phyloP scores from a whole-genome alignment of 92 coral and sea anemone species.

The Porites divaricata region DNA sequence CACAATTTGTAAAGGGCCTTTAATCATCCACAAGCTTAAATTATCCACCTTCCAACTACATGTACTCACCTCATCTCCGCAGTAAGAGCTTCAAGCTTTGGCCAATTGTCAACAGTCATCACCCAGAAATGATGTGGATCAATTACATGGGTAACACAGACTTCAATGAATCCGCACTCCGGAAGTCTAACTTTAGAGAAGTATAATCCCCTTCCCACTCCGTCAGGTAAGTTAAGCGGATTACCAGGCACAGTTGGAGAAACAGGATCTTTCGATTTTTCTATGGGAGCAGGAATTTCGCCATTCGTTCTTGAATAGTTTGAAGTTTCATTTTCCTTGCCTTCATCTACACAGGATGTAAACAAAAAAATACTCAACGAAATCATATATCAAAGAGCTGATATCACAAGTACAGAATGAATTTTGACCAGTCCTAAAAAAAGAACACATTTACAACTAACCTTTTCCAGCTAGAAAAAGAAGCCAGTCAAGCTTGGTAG shows the following conservation, averaged over 20 bases:
- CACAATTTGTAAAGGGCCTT: too few species aligned
- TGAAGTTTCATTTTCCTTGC: background rate
- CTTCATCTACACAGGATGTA: background rate
- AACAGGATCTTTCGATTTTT: conserved; percentile 7
- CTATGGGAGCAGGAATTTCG: conserved; percentile 10
- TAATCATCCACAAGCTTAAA: too few species aligned
- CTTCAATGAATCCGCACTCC: conserved; percentile 72
- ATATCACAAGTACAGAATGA: background rate
- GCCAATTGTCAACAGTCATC: conserved; percentile 75
- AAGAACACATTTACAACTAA: background rate
- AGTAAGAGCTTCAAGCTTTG: conserved; percentile 73
- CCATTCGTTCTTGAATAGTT: conserved; percentile 22
- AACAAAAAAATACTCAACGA: background rate
- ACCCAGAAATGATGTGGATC: conserved; percentile 94
- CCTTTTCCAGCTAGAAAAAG: conserved; percentile 46
- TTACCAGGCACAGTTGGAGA: conserved; percentile 34
- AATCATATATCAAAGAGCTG: background rate
- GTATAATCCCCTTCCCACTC: conserved; percentile 82
- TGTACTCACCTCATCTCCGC: conserved; percentile 75
- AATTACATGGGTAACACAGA: conserved; percentile 83
- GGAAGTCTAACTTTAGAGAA: conserved; percentile 73
- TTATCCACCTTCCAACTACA: background rate
- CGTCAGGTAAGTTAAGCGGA: conserved; percentile 73
- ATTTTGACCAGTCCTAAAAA: too few species aligned
- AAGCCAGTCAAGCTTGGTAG: conserved; percentile 96